Evolutionary conservation across 2,113 vertebrate species (phyloP), one percentile per base, ranked within the genome.

Genomic region (Dicerorhinus sumatrensis): DNA sequence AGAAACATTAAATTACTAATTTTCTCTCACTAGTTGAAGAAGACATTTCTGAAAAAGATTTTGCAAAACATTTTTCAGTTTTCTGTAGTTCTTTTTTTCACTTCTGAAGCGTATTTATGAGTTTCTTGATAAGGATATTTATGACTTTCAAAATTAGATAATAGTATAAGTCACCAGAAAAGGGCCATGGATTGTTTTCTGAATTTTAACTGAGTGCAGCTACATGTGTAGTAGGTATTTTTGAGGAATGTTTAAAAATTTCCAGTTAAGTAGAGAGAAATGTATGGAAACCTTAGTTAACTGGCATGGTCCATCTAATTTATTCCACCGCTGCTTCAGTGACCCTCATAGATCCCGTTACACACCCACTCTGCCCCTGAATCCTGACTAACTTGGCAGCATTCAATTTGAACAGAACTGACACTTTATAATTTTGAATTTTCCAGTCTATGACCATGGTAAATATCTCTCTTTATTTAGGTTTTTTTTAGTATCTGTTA

Each of bases 111-210:
- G 72, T 25, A 54, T 16, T 54, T 54, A 54, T 54, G 16, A 69
- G 10, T 96, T 89, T 86, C 33, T 86, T 95, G 5, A 48, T n/a
- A 63, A 82, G 70, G 10, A 36, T 33, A 21, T n/a, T 87, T 75
- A 42, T n/a, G 51, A 69, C 8, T 88, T 96, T 93, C 11, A 97
- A 42, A 79, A 73, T 84, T 84, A 87, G 51, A 31, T 89, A 62
- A 65, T 84, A 42, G 54, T 8, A 3, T 33, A 91, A 62, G 54
- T 85, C 17, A 60, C 6, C 67, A 91, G 73, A 75, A 85, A 75
- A 75, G 3, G 51, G 21, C 27, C 58, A 13, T 63, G 56, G 10
- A 36, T 89, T 96, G 23, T 80, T 96, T 73, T 94, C 29, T 82
- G 27, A 62, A 69, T 86, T 93, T 86, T 86, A 81, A 62, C 39